These are phyloP conservation scores for Pollenia amentaria DNA, from an alignment of 2,888 invertebrate genomes.

Conservation along the genomic window DNA sequence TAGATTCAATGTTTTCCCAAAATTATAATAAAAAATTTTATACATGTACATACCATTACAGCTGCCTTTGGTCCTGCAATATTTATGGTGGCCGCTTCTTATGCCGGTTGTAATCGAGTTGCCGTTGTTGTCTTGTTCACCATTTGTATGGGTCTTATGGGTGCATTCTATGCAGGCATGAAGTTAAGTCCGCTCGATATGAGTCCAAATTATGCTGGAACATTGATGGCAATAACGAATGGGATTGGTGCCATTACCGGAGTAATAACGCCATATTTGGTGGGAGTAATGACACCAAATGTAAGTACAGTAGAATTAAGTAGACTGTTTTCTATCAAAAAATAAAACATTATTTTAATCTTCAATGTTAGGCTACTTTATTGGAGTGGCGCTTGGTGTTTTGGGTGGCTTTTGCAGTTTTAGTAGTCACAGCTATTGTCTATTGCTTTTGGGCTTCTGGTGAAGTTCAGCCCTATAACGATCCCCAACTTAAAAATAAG, in stretches of 20 bases:
- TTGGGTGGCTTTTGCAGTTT: constrained; percentile 90
- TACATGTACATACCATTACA: constrained; percentile 78
- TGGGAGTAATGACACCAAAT: constrained; percentile 88
- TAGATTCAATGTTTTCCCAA: too few relatives aligned
- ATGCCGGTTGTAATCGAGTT: constrained; percentile 88
- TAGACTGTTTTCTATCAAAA: background rate
- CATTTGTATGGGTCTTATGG: constrained; percentile 89
- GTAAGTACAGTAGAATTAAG: constrained; percentile 84
- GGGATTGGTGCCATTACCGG: constrained; percentile 90
- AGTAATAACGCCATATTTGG: constrained; percentile 89
- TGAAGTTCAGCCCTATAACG: constrained; percentile 90
- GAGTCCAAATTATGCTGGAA: constrained; percentile 88
- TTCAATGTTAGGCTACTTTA: constrained; percentile 86
- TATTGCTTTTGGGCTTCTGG: constrained; percentile 90
- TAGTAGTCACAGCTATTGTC: constrained; percentile 88
- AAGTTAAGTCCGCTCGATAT: constrained; percentile 89
- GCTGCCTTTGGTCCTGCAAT: constrained; percentile 89
- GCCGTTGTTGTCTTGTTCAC: constrained; percentile 88
- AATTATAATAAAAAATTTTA: too few relatives aligned
- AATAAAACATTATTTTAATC: background rate
- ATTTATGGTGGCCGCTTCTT: constrained; percentile 89
- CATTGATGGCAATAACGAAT: constrained; percentile 89
- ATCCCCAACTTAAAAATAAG: constrained; percentile 68
- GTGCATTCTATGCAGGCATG: constrained; percentile 89
- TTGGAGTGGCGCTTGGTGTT: constrained; percentile 91